Evolutionary conservation across 23 tunicate species (phyloP), one percentile per base, ranked within the genome.

Genomic region (Aplidium turbinatum): DNA sequence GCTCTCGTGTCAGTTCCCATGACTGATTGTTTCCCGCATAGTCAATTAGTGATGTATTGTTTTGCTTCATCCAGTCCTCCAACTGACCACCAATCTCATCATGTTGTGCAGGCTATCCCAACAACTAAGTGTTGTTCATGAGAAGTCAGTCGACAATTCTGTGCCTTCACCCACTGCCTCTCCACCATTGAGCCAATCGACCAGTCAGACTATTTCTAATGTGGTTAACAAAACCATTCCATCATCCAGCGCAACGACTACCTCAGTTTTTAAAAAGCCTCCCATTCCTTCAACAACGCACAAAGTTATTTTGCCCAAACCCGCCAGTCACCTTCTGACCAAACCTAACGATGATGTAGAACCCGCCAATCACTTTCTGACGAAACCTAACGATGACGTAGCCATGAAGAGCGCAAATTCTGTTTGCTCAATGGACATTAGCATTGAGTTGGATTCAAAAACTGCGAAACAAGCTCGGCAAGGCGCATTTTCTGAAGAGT

Each of bases 401-500:
- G 76, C 72, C 57, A 87, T 87, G 94, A 57, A 51, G 30, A 87
- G 94, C 39, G 85, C 94, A 0, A 62, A 55, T 16, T 64, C 85
- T 26, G 80, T 67, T 18, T 53, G 48, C 32, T 83, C 81, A 29
- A 74, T 75, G 81, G 89, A 81, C 33, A 20, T 70, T 1, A 60
- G 54, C 28, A 38, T 53, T 20, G 87, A 48, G 32, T 3, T 78
- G 3, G 83, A 65, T 38, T 38, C 38, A 6, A n/a, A n/a, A n/a
- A n/a, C n/a, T n/a, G n/a, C n/a, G n/a, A n/a, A n/a, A n/a, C n/a
- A n/a, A n/a, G n/a, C n/a, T n/a, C n/a, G n/a, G n/a, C n/a, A n/a
- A n/a, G n/a, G n/a, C n/a, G n/a, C n/a, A n/a, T n/a, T n/a, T n/a
- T n/a, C n/a, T n/a, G n/a, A n/a, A n/a, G n/a, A n/a, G n/a, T n/a